phyloP scores from a whole-genome alignment of 2,113 vertebrate genomes.

The Alexandromys fortis region DNA sequence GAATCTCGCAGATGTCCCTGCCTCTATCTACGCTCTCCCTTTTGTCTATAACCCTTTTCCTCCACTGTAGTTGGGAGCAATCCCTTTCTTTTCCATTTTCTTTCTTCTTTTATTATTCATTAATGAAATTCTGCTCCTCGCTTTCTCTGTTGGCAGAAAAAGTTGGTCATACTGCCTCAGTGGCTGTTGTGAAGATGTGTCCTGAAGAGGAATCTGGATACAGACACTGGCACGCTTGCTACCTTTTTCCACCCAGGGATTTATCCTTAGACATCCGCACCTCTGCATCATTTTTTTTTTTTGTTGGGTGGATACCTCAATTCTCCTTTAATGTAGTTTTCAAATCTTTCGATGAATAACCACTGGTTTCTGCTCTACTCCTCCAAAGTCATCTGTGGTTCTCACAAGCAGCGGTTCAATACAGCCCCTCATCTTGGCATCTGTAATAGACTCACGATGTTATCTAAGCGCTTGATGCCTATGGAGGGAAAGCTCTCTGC shows the following conservation, averaged over 20 bases:
- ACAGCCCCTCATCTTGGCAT: not conserved
- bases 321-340: not conserved
- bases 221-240: not conserved
- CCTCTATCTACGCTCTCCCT: not conserved
- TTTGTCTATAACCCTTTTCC: not conserved
- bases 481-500: not conserved
- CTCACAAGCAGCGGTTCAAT: not conserved
- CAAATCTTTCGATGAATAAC: not conserved
- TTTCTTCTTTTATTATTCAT: not conserved
- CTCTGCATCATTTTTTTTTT: not conserved
- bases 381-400: not conserved
- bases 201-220: not conserved
- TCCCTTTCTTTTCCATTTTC: not conserved
- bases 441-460: not conserved
- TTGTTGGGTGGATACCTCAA: not conserved
- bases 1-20: not conserved
- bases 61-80: not conserved
- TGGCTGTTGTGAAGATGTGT: not conserved
- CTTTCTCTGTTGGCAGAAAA: not conserved
- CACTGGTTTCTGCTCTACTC: not conserved
- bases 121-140: not conserved
- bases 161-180: not conserved
- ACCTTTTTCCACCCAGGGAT: not conserved
- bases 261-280: too few species aligned
- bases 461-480: not conserved